These are phyloP conservation scores for Agrochola macilenta DNA, from an alignment of 2,888 invertebrate genomes.

Conservation along the genomic window DNA sequence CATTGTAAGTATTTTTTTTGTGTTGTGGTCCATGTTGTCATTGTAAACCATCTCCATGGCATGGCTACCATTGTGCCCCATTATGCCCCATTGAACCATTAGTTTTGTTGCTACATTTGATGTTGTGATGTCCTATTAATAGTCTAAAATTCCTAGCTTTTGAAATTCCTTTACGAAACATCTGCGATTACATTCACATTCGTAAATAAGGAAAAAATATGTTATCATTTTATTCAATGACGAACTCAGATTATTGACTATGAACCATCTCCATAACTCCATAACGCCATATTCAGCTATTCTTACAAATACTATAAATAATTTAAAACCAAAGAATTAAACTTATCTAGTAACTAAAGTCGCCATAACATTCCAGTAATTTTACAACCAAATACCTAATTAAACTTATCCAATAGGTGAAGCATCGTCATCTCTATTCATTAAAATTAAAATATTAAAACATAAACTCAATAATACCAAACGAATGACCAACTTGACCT, in stretches of 20 bases:
- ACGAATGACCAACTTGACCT: background rate
- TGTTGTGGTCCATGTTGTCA: constrained; percentile 30
- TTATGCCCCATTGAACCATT: constrained; percentile 40
- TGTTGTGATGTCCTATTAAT: constrained; percentile 38
- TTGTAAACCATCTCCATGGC: constrained; percentile 43
- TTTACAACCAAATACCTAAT: background rate
- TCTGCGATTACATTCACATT: background rate
- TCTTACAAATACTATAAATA: background rate
- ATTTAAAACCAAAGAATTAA: background rate
- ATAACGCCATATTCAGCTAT: background rate
- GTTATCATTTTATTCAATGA: background rate
- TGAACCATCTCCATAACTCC: background rate
- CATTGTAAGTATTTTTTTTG: constrained; percentile 57
- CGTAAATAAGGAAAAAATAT: background rate
- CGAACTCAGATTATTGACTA: background rate
- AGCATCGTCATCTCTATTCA: background rate
- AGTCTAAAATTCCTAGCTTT: constrained; percentile 28
- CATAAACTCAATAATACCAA: background rate
- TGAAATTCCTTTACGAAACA: constrained; percentile 8
- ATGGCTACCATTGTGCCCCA: constrained; percentile 46
- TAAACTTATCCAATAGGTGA: background rate
- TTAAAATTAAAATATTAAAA: constrained; percentile 5
- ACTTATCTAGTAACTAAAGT: background rate
- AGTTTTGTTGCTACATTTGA: constrained; percentile 37
- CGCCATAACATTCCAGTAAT: background rate